These are phyloP conservation scores for Melolontha melolontha DNA, from an alignment of 2,888 invertebrate genomes.

Conservation along the genomic window DNA sequence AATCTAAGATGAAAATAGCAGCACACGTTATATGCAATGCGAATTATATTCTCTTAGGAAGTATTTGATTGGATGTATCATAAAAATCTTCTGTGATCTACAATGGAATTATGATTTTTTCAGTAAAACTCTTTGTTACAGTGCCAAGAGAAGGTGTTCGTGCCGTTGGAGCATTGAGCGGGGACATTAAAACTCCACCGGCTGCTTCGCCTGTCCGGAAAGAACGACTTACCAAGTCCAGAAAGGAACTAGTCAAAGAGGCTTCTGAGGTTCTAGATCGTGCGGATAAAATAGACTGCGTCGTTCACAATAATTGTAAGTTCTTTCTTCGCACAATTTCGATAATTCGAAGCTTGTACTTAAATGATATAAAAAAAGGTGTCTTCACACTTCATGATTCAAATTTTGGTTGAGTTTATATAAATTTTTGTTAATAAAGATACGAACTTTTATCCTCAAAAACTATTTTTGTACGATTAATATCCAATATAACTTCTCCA, in stretches of 20 bases:
- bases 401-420: too few species aligned
- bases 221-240: slow-evolving; percentile 77
- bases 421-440: too few species aligned
- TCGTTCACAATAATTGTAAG: slow-evolving; percentile 57
- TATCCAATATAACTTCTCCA: too few species aligned
- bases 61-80: too few species aligned
- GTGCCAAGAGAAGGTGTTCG: slow-evolving; percentile 65
- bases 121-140: slow-evolving; percentile 58
- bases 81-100: too few species aligned
- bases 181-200: slow-evolving; percentile 64
- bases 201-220: slow-evolving; percentile 67
- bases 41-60: too few species aligned
- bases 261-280: slow-evolving; percentile 81
- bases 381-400: not conserved
- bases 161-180: slow-evolving; percentile 65
- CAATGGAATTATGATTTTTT: too few species aligned
- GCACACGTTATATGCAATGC: too few species aligned
- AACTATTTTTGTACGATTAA: too few species aligned
- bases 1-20: too few species aligned
- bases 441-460: too few species aligned
- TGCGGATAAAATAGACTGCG: slow-evolving; percentile 78
- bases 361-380: not conserved
- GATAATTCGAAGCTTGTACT: not conserved
- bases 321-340: slow-evolving; percentile 12
- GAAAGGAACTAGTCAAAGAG: slow-evolving; percentile 80